A percentile compares a stretch with the other conserved stretches of the same genome.
phyloP scores from a whole-genome alignment of 2,797 vertebrate genomes.

The Gymnoscopelus microlampas region DNA sequence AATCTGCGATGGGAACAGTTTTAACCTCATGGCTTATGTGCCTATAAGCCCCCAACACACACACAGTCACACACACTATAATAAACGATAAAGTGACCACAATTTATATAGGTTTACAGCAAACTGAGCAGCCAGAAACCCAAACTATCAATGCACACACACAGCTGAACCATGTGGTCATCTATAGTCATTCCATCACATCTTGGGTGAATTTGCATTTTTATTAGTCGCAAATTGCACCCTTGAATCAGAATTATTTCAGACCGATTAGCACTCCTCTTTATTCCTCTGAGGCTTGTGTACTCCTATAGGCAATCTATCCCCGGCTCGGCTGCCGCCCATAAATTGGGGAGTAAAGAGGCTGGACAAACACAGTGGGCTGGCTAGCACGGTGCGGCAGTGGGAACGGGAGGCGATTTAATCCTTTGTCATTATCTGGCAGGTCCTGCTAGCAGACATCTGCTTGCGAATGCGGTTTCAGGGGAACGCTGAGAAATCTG shows the following conservation, averaged over 20 bases:
- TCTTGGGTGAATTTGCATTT: constrained; percentile 75
- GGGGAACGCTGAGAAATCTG: constrained; percentile 54
- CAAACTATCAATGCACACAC: no score
- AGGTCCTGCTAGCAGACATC: constrained; percentile 76
- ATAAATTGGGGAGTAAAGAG: constrained; percentile 77
- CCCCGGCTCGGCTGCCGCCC: constrained; percentile 68
- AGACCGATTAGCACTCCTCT: constrained; percentile 68
- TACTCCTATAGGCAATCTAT: constrained; percentile 73
- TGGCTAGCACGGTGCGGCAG: constrained; percentile 45
- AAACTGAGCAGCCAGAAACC: no score
- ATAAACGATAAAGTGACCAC: no score
- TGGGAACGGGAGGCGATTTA: constrained; percentile 78
- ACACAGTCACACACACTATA: no score
- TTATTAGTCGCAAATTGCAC: constrained; percentile 78
- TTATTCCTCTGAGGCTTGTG: constrained; percentile 69
- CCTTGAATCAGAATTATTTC: constrained; percentile 73
- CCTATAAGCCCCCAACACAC: no score
- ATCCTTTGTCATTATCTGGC: constrained; percentile 82
- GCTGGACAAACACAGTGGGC: constrained; percentile 76
- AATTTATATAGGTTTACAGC: no score
- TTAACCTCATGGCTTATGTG: no score
- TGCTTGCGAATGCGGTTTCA: constrained; percentile 71
- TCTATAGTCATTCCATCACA: constrained; percentile 68
- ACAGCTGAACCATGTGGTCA: no score
- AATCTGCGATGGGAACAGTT: neutral